These are phyloP conservation scores for Mythimna pallens DNA, from an alignment of 2,888 invertebrate species.

Conservation along the genomic window DNA sequence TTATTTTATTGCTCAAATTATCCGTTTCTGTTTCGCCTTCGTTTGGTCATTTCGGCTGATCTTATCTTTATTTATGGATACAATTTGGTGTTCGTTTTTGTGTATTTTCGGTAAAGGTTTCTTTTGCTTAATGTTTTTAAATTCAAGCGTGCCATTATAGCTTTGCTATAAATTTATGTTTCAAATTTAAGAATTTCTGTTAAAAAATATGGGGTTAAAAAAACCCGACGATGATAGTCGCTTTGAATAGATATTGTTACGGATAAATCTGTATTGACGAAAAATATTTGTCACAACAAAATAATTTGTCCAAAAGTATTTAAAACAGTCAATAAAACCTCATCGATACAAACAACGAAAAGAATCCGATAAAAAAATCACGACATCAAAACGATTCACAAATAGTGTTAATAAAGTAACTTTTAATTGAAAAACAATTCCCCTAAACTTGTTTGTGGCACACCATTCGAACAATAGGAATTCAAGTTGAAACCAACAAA, in stretches of 20 bases:
- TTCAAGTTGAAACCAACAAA: conserved; percentile 48
- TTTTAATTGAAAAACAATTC: conserved; percentile 47
- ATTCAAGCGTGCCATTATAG: neutral
- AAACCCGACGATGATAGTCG: neutral
- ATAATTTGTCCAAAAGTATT: neutral
- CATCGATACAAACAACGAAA: neutral
- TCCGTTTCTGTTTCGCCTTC: conserved; percentile 32
- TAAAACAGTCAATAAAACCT: neutral
- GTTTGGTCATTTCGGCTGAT: conserved; percentile 27
- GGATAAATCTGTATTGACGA: neutral
- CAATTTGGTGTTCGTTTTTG: conserved; percentile 23
- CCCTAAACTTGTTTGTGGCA: conserved; percentile 49
- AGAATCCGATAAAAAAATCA: neutral
- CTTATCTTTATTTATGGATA: conserved; percentile 21
- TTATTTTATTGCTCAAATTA: conserved; percentile 56
- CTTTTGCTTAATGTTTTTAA: neutral
- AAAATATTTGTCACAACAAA: neutral
- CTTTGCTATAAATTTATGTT: neutral
- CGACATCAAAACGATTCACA: neutral
- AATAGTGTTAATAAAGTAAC: conserved; percentile 30
- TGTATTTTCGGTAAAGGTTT: neutral
- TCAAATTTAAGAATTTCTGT: neutral
- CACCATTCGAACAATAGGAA: conserved; percentile 43
- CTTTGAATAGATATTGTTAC: neutral
- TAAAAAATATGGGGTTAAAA: neutral